Conservation (phyloP, 2,797 vertebrate species). For the Notamacropus eugenii region DNA sequence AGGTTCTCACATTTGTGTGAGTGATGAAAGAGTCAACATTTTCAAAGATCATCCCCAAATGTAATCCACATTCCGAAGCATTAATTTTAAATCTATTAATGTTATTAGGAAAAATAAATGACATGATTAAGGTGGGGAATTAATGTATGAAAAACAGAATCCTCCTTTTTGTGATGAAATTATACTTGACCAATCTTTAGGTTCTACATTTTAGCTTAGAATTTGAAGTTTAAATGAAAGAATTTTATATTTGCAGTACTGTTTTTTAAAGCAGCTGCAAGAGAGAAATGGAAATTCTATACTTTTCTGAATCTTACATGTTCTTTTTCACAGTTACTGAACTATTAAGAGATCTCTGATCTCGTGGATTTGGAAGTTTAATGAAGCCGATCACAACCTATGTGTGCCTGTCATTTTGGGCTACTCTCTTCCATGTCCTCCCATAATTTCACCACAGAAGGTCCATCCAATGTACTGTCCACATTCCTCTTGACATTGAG, state of each 20-base stretch:
- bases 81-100: constrained; percentile 3
- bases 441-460: neutral
- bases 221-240: neutral
- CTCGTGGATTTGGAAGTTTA: neutral
- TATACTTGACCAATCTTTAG: neutral
- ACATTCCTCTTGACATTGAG: neutral
- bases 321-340: neutral
- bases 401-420: neutral
- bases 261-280: neutral
- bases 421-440: neutral
- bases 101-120: neutral
- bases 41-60: constrained; percentile 20
- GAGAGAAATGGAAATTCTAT: neutral
- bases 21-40: neutral
- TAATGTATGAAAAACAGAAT: neutral
- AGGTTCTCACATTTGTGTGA: constrained; percentile 29
- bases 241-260: neutral
- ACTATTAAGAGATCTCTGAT: neutral
- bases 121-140: neutral
- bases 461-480: neutral
- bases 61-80: neutral
- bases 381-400: neutral
- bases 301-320: neutral
- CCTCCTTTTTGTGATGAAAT: neutral
- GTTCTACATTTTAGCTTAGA: neutral